Percentiles rank a stretch among this genome's conserved stretches.
Evolutionary conservation across 2,113 vertebrate genomes (phyloP).

Genomic region (Cathartes aura): DNA sequence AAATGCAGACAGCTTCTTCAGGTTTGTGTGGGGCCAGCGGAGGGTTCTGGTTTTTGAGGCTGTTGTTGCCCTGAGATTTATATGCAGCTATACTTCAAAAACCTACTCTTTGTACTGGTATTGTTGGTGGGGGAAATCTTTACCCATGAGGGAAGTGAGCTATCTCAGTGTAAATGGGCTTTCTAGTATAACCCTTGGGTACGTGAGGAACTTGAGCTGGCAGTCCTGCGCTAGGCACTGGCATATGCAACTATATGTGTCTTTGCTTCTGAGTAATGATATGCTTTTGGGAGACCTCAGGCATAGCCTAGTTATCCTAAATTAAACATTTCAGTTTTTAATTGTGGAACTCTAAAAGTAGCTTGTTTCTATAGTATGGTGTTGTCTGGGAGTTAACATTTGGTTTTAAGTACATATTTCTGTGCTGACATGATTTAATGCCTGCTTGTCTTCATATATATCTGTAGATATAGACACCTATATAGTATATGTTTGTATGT

Average conservation of each 20-base stretch:
- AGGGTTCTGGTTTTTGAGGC: neutral
- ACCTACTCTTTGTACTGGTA: neutral
- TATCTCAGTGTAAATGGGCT: neutral
- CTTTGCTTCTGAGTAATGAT: neutral
- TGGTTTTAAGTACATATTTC: neutral
- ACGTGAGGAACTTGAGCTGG: neutral
- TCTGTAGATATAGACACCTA: neutral
- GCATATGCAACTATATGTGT: fast-evolving
- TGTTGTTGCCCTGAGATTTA: neutral
- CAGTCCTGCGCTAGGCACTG: neutral
- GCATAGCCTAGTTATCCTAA: neutral
- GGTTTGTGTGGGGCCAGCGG: neutral
- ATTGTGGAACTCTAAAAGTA: neutral
- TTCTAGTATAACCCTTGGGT: neutral
- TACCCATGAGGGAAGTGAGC: neutral
- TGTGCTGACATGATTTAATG: neutral
- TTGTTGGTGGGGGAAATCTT: neutral
- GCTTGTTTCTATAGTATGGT: neutral
- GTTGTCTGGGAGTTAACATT: neutral
- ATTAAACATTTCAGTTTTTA: neutral
- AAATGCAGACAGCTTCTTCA: neutral
- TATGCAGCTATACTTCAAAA: neutral
- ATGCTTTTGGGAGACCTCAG: neutral
- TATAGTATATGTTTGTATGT: neutral
- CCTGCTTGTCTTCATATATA: neutral